A percentile compares a stretch with the other conserved stretches of the same genome.
These are phyloP conservation scores for Amblyjoppa proteus DNA, from an alignment of 2,888 invertebrate genomes.

Conservation along the genomic window DNA sequence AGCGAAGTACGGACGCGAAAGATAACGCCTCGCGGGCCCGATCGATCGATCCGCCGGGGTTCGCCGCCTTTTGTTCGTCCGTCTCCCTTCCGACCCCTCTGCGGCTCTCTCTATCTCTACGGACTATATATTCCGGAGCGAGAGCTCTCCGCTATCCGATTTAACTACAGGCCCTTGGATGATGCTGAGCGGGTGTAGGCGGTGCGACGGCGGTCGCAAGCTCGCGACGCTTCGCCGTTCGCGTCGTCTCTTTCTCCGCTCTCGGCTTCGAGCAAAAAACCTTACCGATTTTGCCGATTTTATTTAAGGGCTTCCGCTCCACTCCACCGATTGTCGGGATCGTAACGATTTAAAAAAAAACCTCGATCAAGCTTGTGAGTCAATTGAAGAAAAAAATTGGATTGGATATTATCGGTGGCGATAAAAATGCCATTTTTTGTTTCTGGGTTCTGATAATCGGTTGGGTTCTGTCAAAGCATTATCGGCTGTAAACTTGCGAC, in stretches of 20 bases:
- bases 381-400: neutral
- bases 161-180: slow-evolving; percentile 77
- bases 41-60: slow-evolving; percentile 80
- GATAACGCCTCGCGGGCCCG: slow-evolving; percentile 80
- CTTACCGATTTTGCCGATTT: neutral
- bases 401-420: too few species aligned
- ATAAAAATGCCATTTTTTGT: neutral
- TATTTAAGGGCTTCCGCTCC: neutral
- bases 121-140: slow-evolving; percentile 20
- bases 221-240: slow-evolving; percentile 51
- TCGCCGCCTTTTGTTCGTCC: slow-evolving; percentile 79
- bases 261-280: neutral
- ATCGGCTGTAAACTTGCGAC: slow-evolving; percentile 7
- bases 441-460: too few species aligned
- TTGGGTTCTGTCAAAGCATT: neutral
- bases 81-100: slow-evolving; percentile 62
- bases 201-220: slow-evolving; percentile 70
- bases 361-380: too few species aligned
- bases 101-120: slow-evolving; percentile 13
- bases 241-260: slow-evolving; percentile 29
- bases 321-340: too few species aligned
- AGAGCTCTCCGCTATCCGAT: slow-evolving; percentile 74
- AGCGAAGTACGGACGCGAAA: slow-evolving; percentile 78
- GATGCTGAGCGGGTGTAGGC: slow-evolving; percentile 52
- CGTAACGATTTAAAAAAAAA: too few species aligned